phyloP scores from a whole-genome alignment of 2,888 invertebrate species.

The Sepioteuthis lessoniana region DNA sequence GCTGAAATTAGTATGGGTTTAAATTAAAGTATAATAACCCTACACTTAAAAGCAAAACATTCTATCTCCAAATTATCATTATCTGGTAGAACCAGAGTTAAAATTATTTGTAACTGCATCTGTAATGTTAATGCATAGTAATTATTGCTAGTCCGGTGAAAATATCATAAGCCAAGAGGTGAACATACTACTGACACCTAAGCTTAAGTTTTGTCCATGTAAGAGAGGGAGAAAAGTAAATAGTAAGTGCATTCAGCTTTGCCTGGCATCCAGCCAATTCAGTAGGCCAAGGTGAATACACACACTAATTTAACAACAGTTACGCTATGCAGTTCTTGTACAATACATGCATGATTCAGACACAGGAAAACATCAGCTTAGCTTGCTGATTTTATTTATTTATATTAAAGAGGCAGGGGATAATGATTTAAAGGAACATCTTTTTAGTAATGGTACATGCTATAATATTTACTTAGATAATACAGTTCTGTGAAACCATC shows the following conservation, averaged over 20 bases:
- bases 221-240: background rate
- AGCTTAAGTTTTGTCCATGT: background rate
- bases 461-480: too few species aligned
- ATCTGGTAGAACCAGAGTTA: background rate
- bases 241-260: background rate
- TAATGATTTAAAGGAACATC: too few species aligned
- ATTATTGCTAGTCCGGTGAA: background rate
- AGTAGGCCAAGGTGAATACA: background rate
- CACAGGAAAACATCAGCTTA: background rate
- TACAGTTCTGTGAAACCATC: too few species aligned
- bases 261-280: background rate
- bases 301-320: background rate
- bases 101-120: background rate
- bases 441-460: too few species aligned
- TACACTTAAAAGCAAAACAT: background rate
- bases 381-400: background rate
- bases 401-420: too few species aligned
- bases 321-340: background rate
- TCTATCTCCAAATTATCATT: background rate
- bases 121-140: background rate
- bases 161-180: background rate
- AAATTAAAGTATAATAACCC: background rate
- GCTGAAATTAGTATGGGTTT: conserved; percentile 1
- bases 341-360: background rate
- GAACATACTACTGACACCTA: background rate